Base-by-base conservation (phyloP, 2,888 invertebrate genomes). In the Alentia gelatinosa region DNA sequence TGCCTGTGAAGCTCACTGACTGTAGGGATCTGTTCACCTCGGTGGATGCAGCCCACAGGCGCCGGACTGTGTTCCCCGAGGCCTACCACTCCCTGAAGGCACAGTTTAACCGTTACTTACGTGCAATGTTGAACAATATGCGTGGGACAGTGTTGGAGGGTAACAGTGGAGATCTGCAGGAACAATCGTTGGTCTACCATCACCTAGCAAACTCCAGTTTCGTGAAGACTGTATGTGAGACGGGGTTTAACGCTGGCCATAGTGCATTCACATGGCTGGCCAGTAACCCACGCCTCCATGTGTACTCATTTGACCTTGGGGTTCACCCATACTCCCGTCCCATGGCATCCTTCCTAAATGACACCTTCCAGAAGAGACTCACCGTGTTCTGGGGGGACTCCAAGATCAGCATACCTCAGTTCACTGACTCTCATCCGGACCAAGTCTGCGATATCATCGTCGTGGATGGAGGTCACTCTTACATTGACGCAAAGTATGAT, bases 391-490 rank as follows among this genome's bases (percentile, higher is more conserved):
- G 90, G 30, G 93, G 93, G 7, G 91, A 92, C 68, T 92, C 93
- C 40, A 79, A 40, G 15, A 33, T 42, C 30, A 92, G 92, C 4
- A 33, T 93, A 4, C 91, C 92, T 0, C 26, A 39, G 19, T 91
- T 91, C 40, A 56, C 50, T 37, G 5, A 12, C 12, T 37, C 30
- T 15, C 39, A 89, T 19, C 90, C 75, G 26, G 63, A 50, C 4
- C 33, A 90, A 4, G 30, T 33, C 19, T 93, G 93, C 33, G 93
- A 93, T 68, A 30, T 93, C n/a, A 42, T 92, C 30, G 74, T 91
- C 26, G 90, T 93, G 3, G 93, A 93, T 75, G 93, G 93, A 23
- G 92, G 93, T 15, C 93, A 93, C 68, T 63, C 40, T 1, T 90
- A 88, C 50, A 74, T 40, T 4, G 90, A 91, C 5, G 91, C 91